Percentiles rank a stretch among this genome's conserved stretches.
These are phyloP conservation scores for Gorsachius goisagi DNA, from an alignment of 2,113 vertebrate genomes.

Conservation along the genomic window DNA sequence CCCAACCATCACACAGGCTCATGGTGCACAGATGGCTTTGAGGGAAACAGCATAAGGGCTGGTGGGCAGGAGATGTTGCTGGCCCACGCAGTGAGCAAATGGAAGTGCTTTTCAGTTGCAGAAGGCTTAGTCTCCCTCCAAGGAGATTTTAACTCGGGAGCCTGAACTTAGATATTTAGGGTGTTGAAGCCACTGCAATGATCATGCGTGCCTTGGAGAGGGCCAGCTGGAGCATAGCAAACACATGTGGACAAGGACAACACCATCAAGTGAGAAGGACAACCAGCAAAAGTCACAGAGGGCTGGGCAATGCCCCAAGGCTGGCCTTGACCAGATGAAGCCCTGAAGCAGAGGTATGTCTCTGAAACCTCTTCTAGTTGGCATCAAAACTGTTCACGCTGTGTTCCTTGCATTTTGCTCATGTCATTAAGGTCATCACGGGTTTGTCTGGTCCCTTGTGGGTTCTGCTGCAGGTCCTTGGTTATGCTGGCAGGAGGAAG, in stretches of 20 bases:
- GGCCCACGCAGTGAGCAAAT: rapidly evolving
- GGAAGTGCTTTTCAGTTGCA: background rate
- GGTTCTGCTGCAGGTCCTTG: background rate
- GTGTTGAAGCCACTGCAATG: background rate
- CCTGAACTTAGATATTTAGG: background rate
- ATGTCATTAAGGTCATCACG: background rate
- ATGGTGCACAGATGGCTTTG: background rate
- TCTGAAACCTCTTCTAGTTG: background rate
- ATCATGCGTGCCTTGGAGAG: rapidly evolving
- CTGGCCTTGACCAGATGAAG: background rate
- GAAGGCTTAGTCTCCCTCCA: background rate
- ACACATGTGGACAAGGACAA: background rate
- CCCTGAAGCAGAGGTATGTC: background rate
- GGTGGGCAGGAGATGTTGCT: background rate
- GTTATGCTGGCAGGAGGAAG: background rate
- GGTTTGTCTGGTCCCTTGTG: background rate
- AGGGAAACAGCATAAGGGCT: background rate
- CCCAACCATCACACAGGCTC: too few species aligned
- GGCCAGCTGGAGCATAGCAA: background rate
- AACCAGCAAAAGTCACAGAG: background rate
- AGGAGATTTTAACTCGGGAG: background rate
- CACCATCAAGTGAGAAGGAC: background rate
- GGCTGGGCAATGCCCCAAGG: background rate
- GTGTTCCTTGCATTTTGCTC: background rate
- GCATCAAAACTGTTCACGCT: background rate